Conservation (phyloP, 2,797 vertebrate genomes). For the Pachyuromys duprasi region DNA sequence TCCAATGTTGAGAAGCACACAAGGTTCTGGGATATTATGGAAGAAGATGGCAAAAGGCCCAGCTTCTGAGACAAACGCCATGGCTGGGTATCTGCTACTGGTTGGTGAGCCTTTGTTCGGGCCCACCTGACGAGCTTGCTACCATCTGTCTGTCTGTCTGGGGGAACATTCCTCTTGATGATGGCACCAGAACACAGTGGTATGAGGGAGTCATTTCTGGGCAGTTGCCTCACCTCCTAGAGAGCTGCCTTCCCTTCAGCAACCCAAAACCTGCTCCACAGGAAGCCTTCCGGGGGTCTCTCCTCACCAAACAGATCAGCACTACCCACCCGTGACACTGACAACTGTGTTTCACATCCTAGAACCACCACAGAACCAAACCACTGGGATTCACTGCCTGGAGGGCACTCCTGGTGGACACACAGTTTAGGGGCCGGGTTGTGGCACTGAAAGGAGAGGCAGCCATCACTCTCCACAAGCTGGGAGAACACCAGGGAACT, state of each 20-base stretch:
- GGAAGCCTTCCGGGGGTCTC: too few relatives aligned
- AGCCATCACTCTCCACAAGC: neutral
- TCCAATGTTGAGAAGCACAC: neutral
- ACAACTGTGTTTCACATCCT: fast-evolving
- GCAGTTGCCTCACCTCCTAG: neutral
- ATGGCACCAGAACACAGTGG: neutral
- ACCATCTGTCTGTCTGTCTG: neutral
- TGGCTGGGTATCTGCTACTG: neutral
- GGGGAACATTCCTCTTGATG: neutral
- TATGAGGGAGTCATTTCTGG: neutral
- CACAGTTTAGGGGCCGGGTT: neutral
- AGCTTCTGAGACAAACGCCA: neutral
- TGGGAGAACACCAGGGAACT: neutral
- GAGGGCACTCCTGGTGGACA: fast-evolving
- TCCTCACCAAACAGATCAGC: neutral
- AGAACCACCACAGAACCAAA: neutral
- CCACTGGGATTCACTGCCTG: fast-evolving
- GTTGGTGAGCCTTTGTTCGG: neutral
- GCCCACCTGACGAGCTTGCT: neutral
- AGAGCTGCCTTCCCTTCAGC: neutral
- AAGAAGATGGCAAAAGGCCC: neutral
- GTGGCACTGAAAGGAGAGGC: neutral
- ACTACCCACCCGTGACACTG: fast-evolving
- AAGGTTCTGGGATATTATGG: neutral
- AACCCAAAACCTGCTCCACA: fast-evolving